Conservation (phyloP, 1,140 invertebrate species). For the Wasmannia auropunctata region DNA sequence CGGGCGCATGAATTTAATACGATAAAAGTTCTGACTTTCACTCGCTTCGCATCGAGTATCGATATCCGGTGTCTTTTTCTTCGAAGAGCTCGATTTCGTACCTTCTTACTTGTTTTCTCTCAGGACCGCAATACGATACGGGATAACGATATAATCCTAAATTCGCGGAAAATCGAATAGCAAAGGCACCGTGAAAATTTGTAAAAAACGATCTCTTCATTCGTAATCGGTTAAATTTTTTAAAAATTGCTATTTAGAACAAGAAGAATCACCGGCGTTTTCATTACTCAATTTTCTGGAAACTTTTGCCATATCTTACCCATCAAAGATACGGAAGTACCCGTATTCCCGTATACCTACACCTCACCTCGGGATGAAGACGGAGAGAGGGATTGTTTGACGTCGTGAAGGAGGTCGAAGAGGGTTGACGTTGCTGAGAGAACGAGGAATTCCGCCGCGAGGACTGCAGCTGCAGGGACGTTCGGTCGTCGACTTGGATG, state of each 20-base stretch:
- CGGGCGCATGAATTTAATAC: slow-evolving; percentile 38
- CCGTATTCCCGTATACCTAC: slow-evolving; percentile 7
- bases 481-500: slow-evolving; percentile 61
- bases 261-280: neutral
- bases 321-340: neutral
- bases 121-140: too few species aligned
- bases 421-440: slow-evolving; percentile 50
- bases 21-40: slow-evolving; percentile 20
- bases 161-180: neutral
- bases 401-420: slow-evolving; percentile 66
- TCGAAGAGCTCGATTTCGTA: neutral
- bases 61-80: neutral
- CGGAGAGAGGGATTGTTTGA: slow-evolving; percentile 62
- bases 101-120: neutral
- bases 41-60: neutral
- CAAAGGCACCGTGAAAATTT: neutral
- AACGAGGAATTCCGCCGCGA: slow-evolving; percentile 53
- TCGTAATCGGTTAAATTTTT: neutral
- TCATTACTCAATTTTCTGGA: neutral
- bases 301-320: slow-evolving; percentile 4
- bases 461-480: slow-evolving; percentile 52
- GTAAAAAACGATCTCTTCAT: neutral
- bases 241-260: neutral
- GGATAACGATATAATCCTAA: neutral
- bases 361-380: neutral